Evolutionary conservation across 1,140 invertebrate species (phyloP).

Genomic region (Zaprionus ghesquierei): DNA sequence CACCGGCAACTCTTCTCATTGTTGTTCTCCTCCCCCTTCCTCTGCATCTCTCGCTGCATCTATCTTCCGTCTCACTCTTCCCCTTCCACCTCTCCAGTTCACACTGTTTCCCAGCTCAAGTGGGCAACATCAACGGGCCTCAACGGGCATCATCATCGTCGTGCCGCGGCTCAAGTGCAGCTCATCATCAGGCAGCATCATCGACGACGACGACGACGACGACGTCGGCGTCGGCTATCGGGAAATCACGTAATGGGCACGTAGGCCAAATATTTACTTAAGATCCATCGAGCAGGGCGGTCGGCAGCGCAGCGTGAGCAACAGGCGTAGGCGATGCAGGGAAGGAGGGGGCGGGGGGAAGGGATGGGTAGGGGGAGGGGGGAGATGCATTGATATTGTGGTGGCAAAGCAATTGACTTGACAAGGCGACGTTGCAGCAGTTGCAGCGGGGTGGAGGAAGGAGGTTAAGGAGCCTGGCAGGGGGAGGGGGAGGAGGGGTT

Average conservation of each 20-base stretch:
- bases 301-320: slow-evolving; percentile 5
- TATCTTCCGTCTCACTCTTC: background rate
- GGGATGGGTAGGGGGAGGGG: background rate
- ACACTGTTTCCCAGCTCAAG: slow-evolving; percentile 9
- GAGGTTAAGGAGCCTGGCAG: background rate
- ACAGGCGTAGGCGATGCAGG: background rate
- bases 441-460: background rate
- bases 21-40: too few species aligned
- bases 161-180: slow-evolving; percentile 48
- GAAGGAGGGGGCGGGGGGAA: background rate
- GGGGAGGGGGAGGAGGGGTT: background rate
- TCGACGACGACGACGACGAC: too few species aligned
- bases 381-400: slow-evolving; percentile 53
- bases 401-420: slow-evolving; percentile 74
- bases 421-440: slow-evolving; percentile 27
- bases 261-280: slow-evolving; percentile 78
- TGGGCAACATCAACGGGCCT: background rate
- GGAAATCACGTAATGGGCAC: slow-evolving; percentile 78
- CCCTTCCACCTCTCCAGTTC: background rate
- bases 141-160: slow-evolving; percentile 25
- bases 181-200: slow-evolving; percentile 6
- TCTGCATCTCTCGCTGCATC: too few species aligned
- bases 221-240: slow-evolving; percentile 56
- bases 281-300: slow-evolving; percentile 34
- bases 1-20: too few species aligned